These are phyloP conservation scores for Pherbina coryleti DNA, from an alignment of 2,888 invertebrate species.

Conservation along the genomic window DNA sequence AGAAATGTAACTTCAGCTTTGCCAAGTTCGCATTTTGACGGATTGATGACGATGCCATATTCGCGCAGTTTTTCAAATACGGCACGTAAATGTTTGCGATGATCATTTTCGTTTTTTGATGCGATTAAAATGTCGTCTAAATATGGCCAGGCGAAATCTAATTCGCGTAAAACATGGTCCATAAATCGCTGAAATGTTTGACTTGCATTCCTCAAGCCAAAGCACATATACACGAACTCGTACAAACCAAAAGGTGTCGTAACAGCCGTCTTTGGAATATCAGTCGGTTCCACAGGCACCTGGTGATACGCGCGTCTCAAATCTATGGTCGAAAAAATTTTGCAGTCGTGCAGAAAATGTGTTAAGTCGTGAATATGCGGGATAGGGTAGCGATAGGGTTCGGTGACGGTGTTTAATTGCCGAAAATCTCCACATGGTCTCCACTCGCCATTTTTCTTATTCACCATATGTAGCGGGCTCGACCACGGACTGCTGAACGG, in stretches of 20 bases:
- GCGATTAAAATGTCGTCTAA: slow-evolving; percentile 8
- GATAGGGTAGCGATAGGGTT: slow-evolving; percentile 5
- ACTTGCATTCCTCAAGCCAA: not conserved
- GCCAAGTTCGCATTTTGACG: not conserved
- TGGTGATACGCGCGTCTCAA: slow-evolving; percentile 22
- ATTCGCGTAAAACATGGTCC: not conserved
- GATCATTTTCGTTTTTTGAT: not conserved
- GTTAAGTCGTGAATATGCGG: slow-evolving; percentile 49
- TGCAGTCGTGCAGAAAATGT: slow-evolving; percentile 29
- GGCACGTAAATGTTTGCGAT: not conserved
- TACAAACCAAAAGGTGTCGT: slow-evolving; percentile 6
- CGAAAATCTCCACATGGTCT: slow-evolving; percentile 21
- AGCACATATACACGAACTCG: slow-evolving; percentile 5
- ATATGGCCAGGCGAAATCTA: not conserved
- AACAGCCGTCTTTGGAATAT: not conserved
- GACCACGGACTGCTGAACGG: no score
- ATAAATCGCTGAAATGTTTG: slow-evolving; percentile 24
- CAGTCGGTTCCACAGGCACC: not conserved
- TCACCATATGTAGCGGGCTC: not conserved
- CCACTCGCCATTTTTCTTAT: not conserved
- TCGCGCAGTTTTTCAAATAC: not conserved
- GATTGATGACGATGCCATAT: not conserved
- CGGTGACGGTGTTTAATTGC: slow-evolving; percentile 34
- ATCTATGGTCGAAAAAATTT: slow-evolving; percentile 41
- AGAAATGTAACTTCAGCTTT: not conserved